Base-by-base conservation (phyloP, 2,797 vertebrate species). In the Phoxinus dragarum region DNA sequence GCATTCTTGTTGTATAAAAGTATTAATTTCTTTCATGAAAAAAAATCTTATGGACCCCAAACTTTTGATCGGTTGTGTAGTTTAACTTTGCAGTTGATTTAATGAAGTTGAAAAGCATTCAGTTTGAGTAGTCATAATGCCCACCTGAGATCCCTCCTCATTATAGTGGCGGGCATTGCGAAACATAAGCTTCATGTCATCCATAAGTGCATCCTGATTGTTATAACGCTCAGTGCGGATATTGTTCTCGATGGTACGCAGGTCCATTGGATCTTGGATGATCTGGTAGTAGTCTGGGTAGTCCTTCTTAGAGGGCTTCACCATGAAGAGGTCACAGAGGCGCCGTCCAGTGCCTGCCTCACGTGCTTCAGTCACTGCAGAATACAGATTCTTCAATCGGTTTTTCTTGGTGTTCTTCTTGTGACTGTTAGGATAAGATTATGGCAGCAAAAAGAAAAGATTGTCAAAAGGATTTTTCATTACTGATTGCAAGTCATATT, bases 131-230 rank as follows among this genome's bases (percentile, higher is more conserved):
- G 40, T 47, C 16, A 78, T 34, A 34, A 64, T 19, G 19, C 88
- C 47, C 92, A 99, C 98, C 98, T 99, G 98, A 88, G 98, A 99
- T 69, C 98, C 98, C 83, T 99, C 98, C 90, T 99, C 98, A 0
- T 99, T 99, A 91, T 99, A 99, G 91, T 99, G 98, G n/a, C 98
- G 95, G 3, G 98, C 98, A 10, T 99, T 99, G 1, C 98, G 97
- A 92, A 99, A 99, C 97, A 99, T 99, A 74, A 99, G 89, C 89
- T 94, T 98, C 96, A 99, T 97, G 90, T 99, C 97, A 5, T 98
- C 96, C 71, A 99, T 95, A 92, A 99, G 95, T 23, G 96, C 95
- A 12, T 99, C 98, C 78, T 98, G 97, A 0, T 93, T 96, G 31
- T 85, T 19, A 0, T 99, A 99, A 90, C 98, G 98, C 31, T 99